Percentiles rank a stretch among this genome's conserved stretches.
phyloP scores from a whole-genome alignment of 2,113 vertebrate genomes.

The Gallinago undulata region DNA sequence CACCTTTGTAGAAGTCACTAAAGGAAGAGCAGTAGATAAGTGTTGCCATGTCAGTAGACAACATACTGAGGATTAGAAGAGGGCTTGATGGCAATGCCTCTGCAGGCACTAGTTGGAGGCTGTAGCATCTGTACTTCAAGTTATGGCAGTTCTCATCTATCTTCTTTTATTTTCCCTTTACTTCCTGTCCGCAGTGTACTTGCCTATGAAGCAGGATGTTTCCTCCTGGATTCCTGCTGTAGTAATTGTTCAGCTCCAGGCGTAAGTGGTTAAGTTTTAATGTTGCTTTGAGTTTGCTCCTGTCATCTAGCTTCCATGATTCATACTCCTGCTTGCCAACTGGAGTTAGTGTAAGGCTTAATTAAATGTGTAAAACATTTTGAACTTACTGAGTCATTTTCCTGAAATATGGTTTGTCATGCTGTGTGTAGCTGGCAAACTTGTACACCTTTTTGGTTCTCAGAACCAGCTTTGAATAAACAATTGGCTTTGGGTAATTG shows the following conservation, averaged over 20 bases:
- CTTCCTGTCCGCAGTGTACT: neutral
- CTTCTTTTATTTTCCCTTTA: neutral
- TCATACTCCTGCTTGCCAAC: constrained; percentile 36
- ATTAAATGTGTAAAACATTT: constrained; percentile 57
- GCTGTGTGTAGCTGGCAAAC: neutral
- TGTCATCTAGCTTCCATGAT: constrained; percentile 20
- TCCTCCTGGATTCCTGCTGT: neutral
- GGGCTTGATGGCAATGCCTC: neutral
- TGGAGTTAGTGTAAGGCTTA: constrained; percentile 26
- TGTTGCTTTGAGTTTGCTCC: neutral
- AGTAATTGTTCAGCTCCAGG: neutral
- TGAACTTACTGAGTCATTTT: constrained; percentile 49
- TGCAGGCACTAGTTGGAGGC: neutral
- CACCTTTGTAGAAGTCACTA: neutral
- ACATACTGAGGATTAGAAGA: neutral
- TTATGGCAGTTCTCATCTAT: no score
- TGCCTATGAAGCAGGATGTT: neutral
- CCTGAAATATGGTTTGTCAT: constrained; percentile 27
- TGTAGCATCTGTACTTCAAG: neutral
- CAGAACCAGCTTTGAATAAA: neutral
- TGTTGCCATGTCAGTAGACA: neutral
- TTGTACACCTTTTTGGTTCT: neutral
- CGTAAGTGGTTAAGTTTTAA: neutral
- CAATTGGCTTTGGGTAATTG: neutral
- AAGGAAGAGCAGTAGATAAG: neutral